Base-by-base conservation (phyloP, 2,797 vertebrate genomes). In the Emydoidea blandingii region DNA sequence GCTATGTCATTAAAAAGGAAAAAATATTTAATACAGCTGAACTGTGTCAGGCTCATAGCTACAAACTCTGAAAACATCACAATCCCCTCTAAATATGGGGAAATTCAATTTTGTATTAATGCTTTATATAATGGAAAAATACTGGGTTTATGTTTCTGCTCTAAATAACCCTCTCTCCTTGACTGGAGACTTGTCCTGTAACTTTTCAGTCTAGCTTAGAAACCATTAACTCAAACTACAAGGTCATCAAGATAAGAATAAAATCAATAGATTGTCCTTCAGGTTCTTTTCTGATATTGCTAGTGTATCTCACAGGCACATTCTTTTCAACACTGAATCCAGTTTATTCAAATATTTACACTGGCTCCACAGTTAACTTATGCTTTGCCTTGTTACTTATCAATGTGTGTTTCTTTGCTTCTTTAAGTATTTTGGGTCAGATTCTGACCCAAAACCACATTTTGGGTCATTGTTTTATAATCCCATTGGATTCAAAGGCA, bases 181-280 rank as follows among this genome's bases (percentile, higher is more conserved):
- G 91, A 96, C 90, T 92, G 49, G 88, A 97, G 89, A 96, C 86
- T 92, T 79, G 72, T 87, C 57, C 88, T 1, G 0, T 50, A 97
- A 97, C 80, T 93, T 96, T 96, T 95, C 65, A 96, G 34, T 25
- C 1, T 7, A 92, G 90, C 92, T 97, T 95, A 96, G 81, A 98
- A 98, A 95, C 95, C 83, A 97, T 95, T 97, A 96, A 91, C 94
- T 97, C 94, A 96, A 95, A 94, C 85, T 89, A 92, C 88, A 97
- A 98, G 94, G 94, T 97, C 94, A 94, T 92, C 85, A 94, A 92
- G 96, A 95, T 94, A 97, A 96, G 79, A 97, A 94, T 92, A 96
- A 96, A 97, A 97, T 93, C 90, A 94, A 97, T 79, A 94, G 31
- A 88, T 54, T 84, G 91, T 78, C 52, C 85, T 97, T 94, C 57